These are phyloP conservation scores for Fragum sueziense DNA, from an alignment of 2,888 invertebrate genomes.

Conservation along the genomic window DNA sequence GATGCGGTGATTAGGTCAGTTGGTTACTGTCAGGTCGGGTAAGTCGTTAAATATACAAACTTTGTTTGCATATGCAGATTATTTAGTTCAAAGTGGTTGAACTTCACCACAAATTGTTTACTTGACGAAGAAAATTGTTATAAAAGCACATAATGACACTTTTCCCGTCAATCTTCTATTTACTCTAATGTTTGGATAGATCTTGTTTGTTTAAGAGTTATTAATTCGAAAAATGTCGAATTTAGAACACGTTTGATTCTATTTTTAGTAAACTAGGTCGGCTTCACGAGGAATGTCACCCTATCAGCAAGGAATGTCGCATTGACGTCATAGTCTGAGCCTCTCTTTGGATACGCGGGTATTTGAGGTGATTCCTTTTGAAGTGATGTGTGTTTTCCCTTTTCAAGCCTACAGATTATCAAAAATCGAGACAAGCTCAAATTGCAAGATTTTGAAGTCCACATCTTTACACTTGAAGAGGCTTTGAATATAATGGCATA, in stretches of 20 bases:
- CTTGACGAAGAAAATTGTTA: neutral
- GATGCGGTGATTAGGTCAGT: no score
- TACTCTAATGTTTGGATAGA: neutral
- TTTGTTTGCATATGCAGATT: neutral
- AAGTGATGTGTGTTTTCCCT: constrained; percentile 10
- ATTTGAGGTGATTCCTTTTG: constrained; percentile 19
- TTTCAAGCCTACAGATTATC: no score
- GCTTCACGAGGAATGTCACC: neutral
- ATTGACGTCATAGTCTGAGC: constrained; percentile 20
- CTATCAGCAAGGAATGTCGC: constrained; percentile 18
- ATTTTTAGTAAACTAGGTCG: constrained; percentile 10
- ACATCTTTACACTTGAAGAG: no score
- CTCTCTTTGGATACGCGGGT: constrained; percentile 21
- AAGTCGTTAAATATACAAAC: neutral
- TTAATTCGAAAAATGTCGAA: neutral
- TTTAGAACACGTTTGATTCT: constrained; percentile 3
- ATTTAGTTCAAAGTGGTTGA: constrained; percentile 14
- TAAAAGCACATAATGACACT: constrained; percentile 15
- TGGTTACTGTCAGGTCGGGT: neutral
- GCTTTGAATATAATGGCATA: neutral
- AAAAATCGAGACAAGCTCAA: no score
- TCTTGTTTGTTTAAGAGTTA: constrained; percentile 16
- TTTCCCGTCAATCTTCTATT: neutral
- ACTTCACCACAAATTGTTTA: constrained; percentile 6
- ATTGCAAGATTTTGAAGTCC: neutral